Conservation (phyloP, 1,140 invertebrate genomes). For the Bombyx mori region DNA sequence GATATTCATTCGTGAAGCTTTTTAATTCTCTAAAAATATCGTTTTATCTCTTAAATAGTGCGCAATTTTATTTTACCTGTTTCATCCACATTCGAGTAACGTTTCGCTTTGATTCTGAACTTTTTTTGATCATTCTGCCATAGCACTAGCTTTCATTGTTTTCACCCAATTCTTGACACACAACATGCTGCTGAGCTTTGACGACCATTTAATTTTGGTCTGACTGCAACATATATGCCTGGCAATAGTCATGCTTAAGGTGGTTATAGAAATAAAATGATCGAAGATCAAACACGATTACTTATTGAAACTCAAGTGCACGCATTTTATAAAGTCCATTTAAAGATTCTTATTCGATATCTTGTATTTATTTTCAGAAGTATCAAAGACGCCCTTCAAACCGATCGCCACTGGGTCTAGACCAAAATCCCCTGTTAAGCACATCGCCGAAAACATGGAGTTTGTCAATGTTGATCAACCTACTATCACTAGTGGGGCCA, state of each 20-base stretch:
- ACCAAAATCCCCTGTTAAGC: constrained; percentile 64
- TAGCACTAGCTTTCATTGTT: constrained; percentile 45
- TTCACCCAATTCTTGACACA: constrained; percentile 14
- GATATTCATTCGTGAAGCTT: constrained; percentile 16
- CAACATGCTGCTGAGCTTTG: no score
- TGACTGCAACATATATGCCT: neutral
- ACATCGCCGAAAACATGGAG: constrained; percentile 59
- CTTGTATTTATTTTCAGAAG: constrained; percentile 47
- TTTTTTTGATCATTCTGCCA: constrained; percentile 34
- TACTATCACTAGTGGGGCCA: constrained; percentile 58
- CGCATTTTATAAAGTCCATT: no score
- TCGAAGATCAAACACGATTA: no score
- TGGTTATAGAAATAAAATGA: neutral
- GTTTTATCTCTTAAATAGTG: constrained; percentile 23
- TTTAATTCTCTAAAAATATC: no score
- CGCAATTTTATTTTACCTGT: constrained; percentile 35
- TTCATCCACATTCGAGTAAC: constrained; percentile 60
- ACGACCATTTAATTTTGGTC: no score
- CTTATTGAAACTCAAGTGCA: no score
- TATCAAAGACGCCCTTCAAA: constrained; percentile 45
- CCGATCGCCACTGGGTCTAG: constrained; percentile 39
- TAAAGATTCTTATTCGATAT: no score
- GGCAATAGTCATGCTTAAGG: no score
- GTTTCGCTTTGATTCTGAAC: constrained; percentile 68
- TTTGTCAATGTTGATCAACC: constrained; percentile 67